Evolutionary conservation across 1,140 invertebrate genomes (phyloP).

Genomic region (Rhynchophorus ferrugineus): DNA sequence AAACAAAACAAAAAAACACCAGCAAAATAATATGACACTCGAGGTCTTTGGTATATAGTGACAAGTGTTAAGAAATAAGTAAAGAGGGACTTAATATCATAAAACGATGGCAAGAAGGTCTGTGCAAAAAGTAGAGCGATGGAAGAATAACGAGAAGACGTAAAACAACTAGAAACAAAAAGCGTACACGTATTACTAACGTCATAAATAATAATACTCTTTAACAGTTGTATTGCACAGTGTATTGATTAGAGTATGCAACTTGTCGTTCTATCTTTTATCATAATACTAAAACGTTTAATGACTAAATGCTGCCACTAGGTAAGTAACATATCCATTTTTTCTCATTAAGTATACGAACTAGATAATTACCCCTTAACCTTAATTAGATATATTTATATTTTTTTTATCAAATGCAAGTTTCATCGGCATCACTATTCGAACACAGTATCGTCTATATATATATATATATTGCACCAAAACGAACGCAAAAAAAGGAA

Average conservation of each 20-base stretch:
- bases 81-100: not conserved
- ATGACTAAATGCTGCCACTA: conserved; percentile 36
- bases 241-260: conserved; percentile 25
- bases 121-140: conserved; percentile 17
- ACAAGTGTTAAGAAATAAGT: conserved; percentile 27
- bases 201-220: conserved; percentile 33
- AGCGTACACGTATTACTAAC: conserved; percentile 25
- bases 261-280: conserved; percentile 21
- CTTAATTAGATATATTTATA: too few relatives aligned
- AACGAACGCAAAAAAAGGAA: not conserved
- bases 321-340: conserved; percentile 30
- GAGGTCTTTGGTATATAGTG: conserved; percentile 37
- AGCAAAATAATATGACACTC: conserved; percentile 34
- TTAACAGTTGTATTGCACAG: conserved; percentile 31
- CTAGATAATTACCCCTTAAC: conserved; percentile 32
- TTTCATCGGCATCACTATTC: conserved; percentile 17
- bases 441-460: conserved; percentile 28
- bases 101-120: conserved; percentile 27
- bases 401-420: conserved; percentile 23
- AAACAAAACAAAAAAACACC: conserved; percentile 10
- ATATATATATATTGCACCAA: conserved; percentile 15
- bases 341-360: conserved; percentile 26
- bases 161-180: conserved; percentile 23
- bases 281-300: conserved; percentile 32
- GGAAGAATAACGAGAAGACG: conserved; percentile 4